Evolutionary conservation across 1,140 invertebrate genomes (phyloP).

Genomic region (Probaryconus sp.): DNA sequence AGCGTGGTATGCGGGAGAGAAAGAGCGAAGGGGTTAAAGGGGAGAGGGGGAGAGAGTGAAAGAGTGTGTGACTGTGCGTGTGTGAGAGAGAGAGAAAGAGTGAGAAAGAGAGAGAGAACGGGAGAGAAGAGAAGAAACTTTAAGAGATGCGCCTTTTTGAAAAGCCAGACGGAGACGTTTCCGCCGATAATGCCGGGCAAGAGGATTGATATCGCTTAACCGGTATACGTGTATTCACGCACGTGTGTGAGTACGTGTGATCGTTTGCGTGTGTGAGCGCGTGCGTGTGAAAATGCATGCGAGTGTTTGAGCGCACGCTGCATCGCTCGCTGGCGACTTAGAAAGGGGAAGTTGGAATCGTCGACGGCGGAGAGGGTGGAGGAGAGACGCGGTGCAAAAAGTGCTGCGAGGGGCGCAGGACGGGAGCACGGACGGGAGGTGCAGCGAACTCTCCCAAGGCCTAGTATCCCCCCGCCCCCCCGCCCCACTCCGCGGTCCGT

Average conservation of each 20-base stretch:
- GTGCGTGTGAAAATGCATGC: constrained; percentile 53
- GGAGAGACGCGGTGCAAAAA: constrained; percentile 31
- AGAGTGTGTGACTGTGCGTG: too few species aligned
- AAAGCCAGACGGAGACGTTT: constrained; percentile 57
- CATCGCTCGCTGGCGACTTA: constrained; percentile 67
- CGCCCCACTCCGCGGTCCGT: constrained; percentile 35
- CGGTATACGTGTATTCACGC: constrained; percentile 39
- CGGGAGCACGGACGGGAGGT: constrained; percentile 73
- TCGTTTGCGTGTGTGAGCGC: constrained; percentile 44
- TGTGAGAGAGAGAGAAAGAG: too few species aligned
- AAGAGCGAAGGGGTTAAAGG: too few species aligned
- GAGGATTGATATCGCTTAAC: constrained; percentile 57
- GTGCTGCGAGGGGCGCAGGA: constrained; percentile 57
- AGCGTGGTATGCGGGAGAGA: constrained; percentile 19
- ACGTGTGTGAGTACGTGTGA: constrained; percentile 52
- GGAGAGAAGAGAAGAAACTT: constrained; percentile 5
- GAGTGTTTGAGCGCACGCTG: constrained; percentile 63
- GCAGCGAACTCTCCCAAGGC: constrained; percentile 79
- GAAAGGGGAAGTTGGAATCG: constrained; percentile 71
- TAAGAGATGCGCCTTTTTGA: constrained; percentile 29
- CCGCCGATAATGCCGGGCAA: constrained; percentile 55
- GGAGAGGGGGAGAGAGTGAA: background rate
- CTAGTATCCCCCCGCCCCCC: constrained; percentile 40
- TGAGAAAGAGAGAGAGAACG: too few species aligned
- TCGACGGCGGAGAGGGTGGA: constrained; percentile 26